Base-by-base conservation (phyloP, 2,797 vertebrate genomes). In the Girardinus metallicus region DNA sequence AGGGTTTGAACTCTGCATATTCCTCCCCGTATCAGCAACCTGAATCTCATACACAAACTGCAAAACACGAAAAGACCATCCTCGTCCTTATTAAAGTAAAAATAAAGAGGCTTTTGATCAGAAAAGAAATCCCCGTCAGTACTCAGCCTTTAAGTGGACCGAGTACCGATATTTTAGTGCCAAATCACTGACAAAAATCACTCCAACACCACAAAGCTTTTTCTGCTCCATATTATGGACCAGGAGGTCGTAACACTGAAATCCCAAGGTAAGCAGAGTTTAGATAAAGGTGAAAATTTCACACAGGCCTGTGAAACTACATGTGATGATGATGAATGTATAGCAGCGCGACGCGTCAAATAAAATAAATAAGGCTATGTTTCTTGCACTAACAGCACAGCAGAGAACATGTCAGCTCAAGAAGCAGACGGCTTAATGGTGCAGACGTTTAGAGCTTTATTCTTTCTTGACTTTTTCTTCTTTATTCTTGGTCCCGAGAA, bases 391-490 rank as follows among this genome's bases (percentile, higher is more conserved):
- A 34, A 34, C 57, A 34, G 57, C 55, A 57, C 55, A 62, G n/a
- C 12, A 16, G 29, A 62, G 57, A 34, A 6, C n/a, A 31, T 5
- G n/a, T 31, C 57, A 1, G n/a, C 57, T 62, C 23, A 62, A 62
- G 2, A 62, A 34, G 5, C 13, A 34, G n/a, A 62, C 5, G 23
- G 57, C 57, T 62, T 34, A 62, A 62, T 62, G 29, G n/a, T 62
- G 34, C 12, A 15, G n/a, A 62, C 12, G 18, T 62, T 34, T 8
- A 62, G 15, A 62, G 57, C 57, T 15, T 62, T 34, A 31, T 8
- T 62, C 29, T 62, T 34, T 62, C 26, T 62, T 62, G 57, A 62
- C 29, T 62, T 62, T 62, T 62, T 62, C n/a, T 60, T 60, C n/a
- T 31, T 60, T 15, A 31, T 6, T 31, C 29, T 34, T 34, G 57